Evolutionary conservation across 2,797 vertebrate species (phyloP).

Genomic region (Galago senegalensis): DNA sequence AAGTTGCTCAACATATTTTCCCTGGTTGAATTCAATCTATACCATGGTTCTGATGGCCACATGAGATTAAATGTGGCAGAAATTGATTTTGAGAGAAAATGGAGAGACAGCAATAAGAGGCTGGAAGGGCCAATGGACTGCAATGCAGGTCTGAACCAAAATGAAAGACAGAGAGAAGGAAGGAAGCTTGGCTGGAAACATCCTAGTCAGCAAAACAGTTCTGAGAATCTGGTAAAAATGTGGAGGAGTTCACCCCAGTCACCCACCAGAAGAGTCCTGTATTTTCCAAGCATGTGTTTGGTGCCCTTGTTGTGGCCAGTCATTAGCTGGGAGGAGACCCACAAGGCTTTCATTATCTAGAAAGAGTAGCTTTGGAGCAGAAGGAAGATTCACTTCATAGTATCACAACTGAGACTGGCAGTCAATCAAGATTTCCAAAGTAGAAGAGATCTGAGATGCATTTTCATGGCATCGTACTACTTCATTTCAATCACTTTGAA

Average conservation of each 20-base stretch:
- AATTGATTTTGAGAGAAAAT: conserved; percentile 47
- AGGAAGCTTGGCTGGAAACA: conserved; percentile 9
- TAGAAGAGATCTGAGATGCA: not conserved
- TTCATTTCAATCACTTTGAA: conserved; percentile 38
- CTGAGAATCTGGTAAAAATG: not conserved
- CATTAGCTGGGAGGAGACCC: not conserved
- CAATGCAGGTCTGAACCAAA: not conserved
- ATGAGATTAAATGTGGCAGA: not conserved
- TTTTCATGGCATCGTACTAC: not conserved
- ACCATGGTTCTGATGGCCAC: too few species aligned
- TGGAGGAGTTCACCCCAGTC: not conserved
- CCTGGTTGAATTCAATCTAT: too few species aligned
- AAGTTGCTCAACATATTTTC: too few species aligned
- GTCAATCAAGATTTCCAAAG: not conserved
- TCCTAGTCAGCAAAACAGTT: not conserved
- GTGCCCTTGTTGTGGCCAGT: not conserved
- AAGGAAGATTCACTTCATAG: not conserved
- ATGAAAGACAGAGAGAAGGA: not conserved
- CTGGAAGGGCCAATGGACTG: conserved; percentile 9
- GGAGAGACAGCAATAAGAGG: not conserved
- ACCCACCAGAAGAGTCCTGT: not conserved
- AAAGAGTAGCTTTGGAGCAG: conserved; percentile 1
- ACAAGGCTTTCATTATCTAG: not conserved
- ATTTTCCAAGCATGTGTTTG: not conserved
- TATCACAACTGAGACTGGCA: not conserved